Percentiles rank a stretch among this genome's conserved stretches.
phyloP scores from a whole-genome alignment of 2,888 invertebrate genomes.

The Chesias legatella region DNA sequence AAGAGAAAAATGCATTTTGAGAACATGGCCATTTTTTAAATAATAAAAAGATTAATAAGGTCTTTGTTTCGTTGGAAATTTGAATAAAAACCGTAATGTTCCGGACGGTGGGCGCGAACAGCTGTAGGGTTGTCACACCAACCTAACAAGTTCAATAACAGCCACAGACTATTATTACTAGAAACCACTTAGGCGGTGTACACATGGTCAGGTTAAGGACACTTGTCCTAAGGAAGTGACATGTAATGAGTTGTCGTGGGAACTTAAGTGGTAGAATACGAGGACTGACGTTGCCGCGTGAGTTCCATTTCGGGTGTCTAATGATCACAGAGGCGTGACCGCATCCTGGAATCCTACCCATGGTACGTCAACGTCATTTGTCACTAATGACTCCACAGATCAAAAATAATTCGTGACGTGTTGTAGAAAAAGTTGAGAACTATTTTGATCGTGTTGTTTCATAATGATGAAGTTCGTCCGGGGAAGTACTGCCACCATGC shows the following conservation, averaged over 20 bases:
- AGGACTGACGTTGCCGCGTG: conserved; percentile 36
- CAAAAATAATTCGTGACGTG: conserved; percentile 2
- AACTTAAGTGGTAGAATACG: conserved; percentile 44
- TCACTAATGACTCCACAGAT: conserved; percentile 16
- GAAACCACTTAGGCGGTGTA: conserved; percentile 21
- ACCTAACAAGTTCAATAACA: conserved; percentile 20
- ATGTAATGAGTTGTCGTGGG: conserved; percentile 55
- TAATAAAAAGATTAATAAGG: conserved; percentile 25
- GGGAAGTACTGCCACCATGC: too few relatives aligned
- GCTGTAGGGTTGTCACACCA: conserved; percentile 42
- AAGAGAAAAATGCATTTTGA: conserved; percentile 46
- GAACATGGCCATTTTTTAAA: conserved; percentile 28
- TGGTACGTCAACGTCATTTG: conserved; percentile 20
- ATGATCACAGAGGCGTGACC: conserved; percentile 41
- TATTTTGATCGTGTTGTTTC: neutral
- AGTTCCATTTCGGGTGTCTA: conserved; percentile 34
- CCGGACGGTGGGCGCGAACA: conserved; percentile 59
- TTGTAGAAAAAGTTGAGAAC: neutral
- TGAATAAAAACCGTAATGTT: conserved; percentile 77
- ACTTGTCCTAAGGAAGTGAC: conserved; percentile 54
- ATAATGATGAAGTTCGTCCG: too few relatives aligned
- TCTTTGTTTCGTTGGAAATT: conserved; percentile 51
- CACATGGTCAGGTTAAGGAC: conserved; percentile 31
- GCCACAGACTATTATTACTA: conserved; percentile 25
- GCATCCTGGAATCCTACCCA: conserved; percentile 31